A percentile compares a stretch with the other conserved stretches of the same genome.
These are phyloP conservation scores for Uloborus diversus DNA, from an alignment of 1,140 invertebrate genomes.

Conservation along the genomic window DNA sequence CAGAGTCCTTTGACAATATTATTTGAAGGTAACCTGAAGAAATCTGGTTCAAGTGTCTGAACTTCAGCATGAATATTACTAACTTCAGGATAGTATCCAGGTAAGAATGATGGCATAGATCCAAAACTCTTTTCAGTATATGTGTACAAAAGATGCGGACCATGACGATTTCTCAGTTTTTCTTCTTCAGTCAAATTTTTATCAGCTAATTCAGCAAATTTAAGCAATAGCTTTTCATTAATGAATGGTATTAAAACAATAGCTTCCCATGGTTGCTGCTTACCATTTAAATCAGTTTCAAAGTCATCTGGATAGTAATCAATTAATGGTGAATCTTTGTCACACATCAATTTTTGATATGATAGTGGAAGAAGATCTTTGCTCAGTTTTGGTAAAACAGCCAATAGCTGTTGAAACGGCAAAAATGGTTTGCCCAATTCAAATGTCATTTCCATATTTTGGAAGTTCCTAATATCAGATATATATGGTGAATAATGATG, in stretches of 20 bases:
- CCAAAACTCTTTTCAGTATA: constrained; percentile 73
- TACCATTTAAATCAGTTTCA: constrained; percentile 88
- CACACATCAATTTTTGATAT: constrained; percentile 84
- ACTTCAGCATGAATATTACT: constrained; percentile 69
- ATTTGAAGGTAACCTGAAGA: constrained; percentile 67
- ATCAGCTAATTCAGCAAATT: constrained; percentile 80
- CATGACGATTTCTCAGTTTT: constrained; percentile 79
- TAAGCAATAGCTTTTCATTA: constrained; percentile 79
- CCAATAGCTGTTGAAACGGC: constrained; percentile 94
- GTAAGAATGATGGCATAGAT: constrained; percentile 66
- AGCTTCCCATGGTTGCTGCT: constrained; percentile 96
- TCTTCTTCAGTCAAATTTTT: constrained; percentile 77
- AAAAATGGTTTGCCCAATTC: constrained; percentile 87
- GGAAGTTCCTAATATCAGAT: constrained; percentile 88
- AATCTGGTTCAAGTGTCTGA: constrained; percentile 57
- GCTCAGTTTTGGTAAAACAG: constrained; percentile 86
- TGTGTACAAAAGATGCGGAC: constrained; percentile 81
- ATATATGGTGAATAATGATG: constrained; percentile 96
- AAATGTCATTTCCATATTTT: constrained; percentile 72
- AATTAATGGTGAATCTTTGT: constrained; percentile 82
- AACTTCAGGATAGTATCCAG: constrained; percentile 73
- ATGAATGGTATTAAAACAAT: constrained; percentile 97
- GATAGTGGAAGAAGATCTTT: constrained; percentile 79
- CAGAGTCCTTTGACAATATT: constrained; percentile 79
- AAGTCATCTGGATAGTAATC: constrained; percentile 92